Evolutionary conservation across 1,140 invertebrate species (phyloP).

Genomic region (Yoshiicerus persimilis): DNA sequence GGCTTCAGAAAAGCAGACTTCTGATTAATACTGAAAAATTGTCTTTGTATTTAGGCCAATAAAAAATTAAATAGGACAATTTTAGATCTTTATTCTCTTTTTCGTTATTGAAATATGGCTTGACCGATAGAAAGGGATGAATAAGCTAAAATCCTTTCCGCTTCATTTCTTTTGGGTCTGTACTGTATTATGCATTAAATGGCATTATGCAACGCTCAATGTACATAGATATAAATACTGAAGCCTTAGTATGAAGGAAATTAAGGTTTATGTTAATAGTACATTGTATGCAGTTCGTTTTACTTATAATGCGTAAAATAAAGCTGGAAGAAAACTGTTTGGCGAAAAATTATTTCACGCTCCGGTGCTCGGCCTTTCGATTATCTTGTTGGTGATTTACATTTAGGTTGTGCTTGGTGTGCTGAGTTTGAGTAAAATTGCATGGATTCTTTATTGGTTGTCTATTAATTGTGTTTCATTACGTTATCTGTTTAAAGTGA

Average conservation of each 20-base stretch:
- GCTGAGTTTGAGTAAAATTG: no score
- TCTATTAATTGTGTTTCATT: not conserved
- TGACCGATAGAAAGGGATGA: no score
- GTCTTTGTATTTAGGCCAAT: no score
- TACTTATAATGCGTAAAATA: not conserved
- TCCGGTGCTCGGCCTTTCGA: not conserved
- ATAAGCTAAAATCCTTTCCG: not conserved
- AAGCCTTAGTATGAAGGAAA: not conserved
- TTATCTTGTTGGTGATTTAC: not conserved
- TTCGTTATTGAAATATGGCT: no score
- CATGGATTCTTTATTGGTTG: not conserved
- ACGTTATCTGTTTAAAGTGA: not conserved
- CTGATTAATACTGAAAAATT: no score
- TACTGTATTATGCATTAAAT: not conserved
- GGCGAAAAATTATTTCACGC: slow-evolving; percentile 9
- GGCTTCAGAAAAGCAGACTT: no score
- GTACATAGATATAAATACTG: not conserved
- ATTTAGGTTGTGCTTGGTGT: no score
- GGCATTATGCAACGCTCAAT: not conserved
- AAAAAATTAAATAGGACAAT: no score
- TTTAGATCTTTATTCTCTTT: no score
- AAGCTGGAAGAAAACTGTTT: not conserved
- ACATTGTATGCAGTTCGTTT: not conserved
- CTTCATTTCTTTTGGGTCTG: not conserved
- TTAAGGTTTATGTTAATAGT: no score